Conservation (phyloP, 2,797 vertebrate species). For the Notoglanidium macrostoma region DNA sequence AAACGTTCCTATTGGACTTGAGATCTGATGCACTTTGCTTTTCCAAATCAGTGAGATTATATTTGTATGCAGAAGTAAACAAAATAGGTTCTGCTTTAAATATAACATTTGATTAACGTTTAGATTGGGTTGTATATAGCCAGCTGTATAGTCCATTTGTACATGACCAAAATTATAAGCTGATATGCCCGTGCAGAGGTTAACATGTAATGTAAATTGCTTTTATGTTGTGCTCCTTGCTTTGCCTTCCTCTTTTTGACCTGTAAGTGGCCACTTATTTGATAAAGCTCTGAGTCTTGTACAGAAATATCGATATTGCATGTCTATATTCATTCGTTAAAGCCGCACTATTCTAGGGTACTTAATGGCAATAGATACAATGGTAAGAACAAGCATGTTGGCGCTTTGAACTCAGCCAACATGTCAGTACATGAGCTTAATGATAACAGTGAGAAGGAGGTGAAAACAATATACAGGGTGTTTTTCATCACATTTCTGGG, state of each 20-base stretch:
- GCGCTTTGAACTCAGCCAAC: slow-evolving; percentile 6
- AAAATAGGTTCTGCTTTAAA: slow-evolving; percentile 13
- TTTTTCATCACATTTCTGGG: slow-evolving; percentile 22
- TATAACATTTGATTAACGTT: background rate
- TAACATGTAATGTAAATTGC: background rate
- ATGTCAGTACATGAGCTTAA: slow-evolving; percentile 27
- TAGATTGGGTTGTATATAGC: background rate
- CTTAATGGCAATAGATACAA: background rate
- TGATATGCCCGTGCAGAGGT: background rate
- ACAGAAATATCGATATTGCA: background rate
- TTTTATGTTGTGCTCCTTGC: background rate
- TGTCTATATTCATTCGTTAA: background rate
- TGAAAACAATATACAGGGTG: slow-evolving; percentile 17
- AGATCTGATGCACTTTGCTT: background rate
- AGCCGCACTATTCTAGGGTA: background rate
- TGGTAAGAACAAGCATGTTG: slow-evolving; percentile 15
- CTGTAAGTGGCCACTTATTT: background rate
- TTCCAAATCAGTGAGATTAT: background rate
- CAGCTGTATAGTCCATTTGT: background rate
- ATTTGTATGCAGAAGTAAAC: background rate
- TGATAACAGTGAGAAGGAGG: background rate
- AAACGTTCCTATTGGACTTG: background rate
- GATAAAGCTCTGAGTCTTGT: background rate
- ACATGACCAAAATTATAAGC: background rate
- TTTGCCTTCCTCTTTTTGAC: background rate